phyloP scores from a whole-genome alignment of 2,888 invertebrate species.

The Athripsodes cinereus region DNA sequence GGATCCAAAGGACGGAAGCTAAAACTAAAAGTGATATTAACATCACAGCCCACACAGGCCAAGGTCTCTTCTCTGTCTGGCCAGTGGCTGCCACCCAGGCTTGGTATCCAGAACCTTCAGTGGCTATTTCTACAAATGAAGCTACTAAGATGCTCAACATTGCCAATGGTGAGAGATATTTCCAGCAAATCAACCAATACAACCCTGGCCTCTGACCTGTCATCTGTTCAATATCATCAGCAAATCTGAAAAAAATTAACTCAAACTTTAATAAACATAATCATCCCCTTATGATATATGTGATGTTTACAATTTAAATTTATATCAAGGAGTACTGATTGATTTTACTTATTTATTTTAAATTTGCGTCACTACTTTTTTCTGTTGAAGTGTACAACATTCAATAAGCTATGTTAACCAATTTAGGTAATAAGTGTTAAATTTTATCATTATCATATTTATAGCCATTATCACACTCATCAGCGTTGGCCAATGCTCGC shows the following conservation, averaged over 20 bases:
- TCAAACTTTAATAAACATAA: neutral
- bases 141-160: constrained; percentile 83
- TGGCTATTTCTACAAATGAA: constrained; percentile 73
- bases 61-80: constrained; percentile 67
- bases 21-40: constrained; percentile 68
- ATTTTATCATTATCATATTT: too few species aligned
- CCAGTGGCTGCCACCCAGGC: constrained; percentile 76
- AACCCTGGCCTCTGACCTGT: constrained; percentile 81
- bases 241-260: constrained; percentile 57
- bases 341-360: too few species aligned
- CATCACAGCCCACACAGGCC: constrained; percentile 81
- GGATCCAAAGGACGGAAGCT: constrained; percentile 85
- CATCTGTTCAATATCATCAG: constrained; percentile 93
- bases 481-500: too few species aligned
- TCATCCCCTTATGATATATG: too few species aligned
- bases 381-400: too few species aligned
- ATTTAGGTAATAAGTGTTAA: too few species aligned
- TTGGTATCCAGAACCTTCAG: constrained; percentile 77
- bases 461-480: too few species aligned
- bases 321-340: too few species aligned
- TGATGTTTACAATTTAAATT: too few species aligned
- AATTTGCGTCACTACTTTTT: too few species aligned
- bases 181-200: constrained; percentile 94
- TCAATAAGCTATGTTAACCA: too few species aligned
- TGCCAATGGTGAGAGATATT: constrained; percentile 83